Evolutionary conservation across 2,888 invertebrate genomes (phyloP).

Genomic region (Hemaris fuciformis): DNA sequence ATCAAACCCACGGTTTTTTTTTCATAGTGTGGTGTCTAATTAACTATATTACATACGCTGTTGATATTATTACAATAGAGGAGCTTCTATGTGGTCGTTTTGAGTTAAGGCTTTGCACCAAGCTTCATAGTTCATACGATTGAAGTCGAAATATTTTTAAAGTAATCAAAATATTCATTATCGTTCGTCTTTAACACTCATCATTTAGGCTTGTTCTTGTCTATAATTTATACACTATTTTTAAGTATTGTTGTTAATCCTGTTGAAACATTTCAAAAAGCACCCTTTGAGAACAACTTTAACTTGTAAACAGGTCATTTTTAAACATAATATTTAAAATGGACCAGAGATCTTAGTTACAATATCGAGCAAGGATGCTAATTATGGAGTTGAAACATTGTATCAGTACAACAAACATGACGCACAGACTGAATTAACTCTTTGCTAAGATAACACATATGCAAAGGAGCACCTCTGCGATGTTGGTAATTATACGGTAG

Average conservation of each 20-base stretch:
- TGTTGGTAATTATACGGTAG: neutral
- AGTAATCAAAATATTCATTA: no score
- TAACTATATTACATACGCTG: no score
- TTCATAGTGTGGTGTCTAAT: no score
- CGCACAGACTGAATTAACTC: neutral
- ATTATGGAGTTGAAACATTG: neutral
- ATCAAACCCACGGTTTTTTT: no score
- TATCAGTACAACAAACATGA: neutral
- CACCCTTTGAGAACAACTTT: neutral
- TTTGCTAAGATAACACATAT: neutral
- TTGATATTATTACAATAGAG: no score
- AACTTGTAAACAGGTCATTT: no score
- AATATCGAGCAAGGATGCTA: neutral
- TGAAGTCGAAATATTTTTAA: no score
- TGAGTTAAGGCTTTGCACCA: no score
- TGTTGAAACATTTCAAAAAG: neutral
- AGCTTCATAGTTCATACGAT: no score
- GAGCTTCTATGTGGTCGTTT: no score
- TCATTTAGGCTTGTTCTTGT: neutral
- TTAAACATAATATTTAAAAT: neutral
- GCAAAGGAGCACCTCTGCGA: neutral
- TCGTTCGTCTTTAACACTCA: neutral
- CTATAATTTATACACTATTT: no score
- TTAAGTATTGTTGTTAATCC: no score
- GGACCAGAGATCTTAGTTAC: neutral